Evolutionary conservation across 2,113 vertebrate species (phyloP).

Genomic region (Donacobius atricapilla): DNA sequence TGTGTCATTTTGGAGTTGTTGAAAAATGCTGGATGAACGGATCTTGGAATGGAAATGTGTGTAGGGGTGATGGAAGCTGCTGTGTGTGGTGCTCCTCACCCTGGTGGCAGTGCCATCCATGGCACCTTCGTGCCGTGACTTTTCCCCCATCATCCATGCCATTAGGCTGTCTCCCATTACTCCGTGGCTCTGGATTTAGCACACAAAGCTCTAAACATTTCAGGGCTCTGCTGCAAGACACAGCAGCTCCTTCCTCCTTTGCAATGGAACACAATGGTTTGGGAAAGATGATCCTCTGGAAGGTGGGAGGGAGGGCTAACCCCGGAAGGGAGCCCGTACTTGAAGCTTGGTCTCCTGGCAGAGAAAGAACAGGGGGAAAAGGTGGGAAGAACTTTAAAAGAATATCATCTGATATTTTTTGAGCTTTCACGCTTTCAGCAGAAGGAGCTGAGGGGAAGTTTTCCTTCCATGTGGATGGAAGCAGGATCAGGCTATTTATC

Average conservation of each 20-base stretch:
- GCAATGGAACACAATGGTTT: rapidly evolving
- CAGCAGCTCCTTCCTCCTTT: neutral
- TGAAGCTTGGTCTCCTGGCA: neutral
- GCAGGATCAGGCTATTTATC: neutral
- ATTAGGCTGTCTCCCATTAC: neutral
- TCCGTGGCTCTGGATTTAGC: neutral
- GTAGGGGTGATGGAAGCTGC: neutral
- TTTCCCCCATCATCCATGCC: neutral
- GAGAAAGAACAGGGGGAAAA: neutral
- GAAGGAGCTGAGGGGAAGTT: neutral
- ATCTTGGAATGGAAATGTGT: neutral
- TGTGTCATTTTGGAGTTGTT: neutral
- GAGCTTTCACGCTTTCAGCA: neutral
- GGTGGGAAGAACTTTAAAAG: neutral
- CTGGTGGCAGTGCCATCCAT: neutral
- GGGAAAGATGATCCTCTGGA: neutral
- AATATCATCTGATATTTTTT: neutral
- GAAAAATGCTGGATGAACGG: neutral
- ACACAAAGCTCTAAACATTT: neutral
- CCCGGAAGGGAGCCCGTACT: neutral
- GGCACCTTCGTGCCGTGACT: rapidly evolving
- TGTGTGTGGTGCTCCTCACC: rapidly evolving
- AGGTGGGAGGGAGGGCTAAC: neutral
- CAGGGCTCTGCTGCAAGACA: rapidly evolving
- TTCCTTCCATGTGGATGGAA: neutral